A percentile compares a stretch with the other conserved stretches of the same genome.
Conservation (phyloP, 2,113 vertebrate genomes). For the Alouatta palliata region DNA sequence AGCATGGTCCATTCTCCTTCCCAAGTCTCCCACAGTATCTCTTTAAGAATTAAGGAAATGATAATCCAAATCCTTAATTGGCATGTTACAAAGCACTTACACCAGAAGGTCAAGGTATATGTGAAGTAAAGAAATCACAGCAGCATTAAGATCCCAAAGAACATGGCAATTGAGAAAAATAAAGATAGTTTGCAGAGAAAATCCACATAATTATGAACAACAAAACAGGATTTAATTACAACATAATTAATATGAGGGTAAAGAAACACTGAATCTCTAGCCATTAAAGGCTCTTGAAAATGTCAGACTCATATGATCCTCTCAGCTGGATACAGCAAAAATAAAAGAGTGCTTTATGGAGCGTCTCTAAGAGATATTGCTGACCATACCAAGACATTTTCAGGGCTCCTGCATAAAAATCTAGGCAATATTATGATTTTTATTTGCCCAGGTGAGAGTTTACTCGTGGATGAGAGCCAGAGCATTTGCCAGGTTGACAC, state of each 20-base stretch:
- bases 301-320: rapidly evolving
- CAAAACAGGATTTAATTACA: not conserved
- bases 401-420: not conserved
- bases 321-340: not conserved
- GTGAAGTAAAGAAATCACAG: not conserved
- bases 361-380: not conserved
- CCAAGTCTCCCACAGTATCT: not conserved
- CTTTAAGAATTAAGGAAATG: not conserved
- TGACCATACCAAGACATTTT: not conserved
- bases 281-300: not conserved
- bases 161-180: not conserved
- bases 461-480: not conserved
- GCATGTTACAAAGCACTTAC: not conserved
- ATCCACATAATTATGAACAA: not conserved
- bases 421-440: not conserved
- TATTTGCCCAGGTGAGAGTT: not conserved
- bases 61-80: not conserved
- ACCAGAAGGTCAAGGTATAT: not conserved
- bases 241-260: not conserved
- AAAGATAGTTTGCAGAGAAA: not conserved
- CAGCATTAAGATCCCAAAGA: not conserved
- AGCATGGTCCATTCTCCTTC: not conserved
- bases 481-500: not conserved
- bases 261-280: not conserved
- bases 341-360: not conserved